phyloP scores from a whole-genome alignment of 1,140 invertebrate species.

The Archegozetes longisetosus region DNA sequence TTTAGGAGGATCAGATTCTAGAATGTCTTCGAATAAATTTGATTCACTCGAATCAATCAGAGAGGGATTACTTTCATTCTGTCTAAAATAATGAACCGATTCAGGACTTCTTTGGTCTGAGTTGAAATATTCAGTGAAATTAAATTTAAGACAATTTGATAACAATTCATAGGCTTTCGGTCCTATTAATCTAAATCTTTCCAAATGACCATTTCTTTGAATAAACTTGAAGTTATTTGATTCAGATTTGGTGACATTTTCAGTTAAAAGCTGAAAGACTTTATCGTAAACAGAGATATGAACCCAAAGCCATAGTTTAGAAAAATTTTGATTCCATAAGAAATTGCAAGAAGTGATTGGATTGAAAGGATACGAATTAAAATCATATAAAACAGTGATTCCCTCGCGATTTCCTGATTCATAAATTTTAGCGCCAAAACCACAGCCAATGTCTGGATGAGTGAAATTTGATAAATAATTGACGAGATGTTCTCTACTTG shows the following conservation, averaged over 20 bases:
- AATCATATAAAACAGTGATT: neutral
- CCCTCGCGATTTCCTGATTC: neutral
- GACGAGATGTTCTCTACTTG: neutral
- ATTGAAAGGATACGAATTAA: neutral
- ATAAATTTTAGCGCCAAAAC: neutral
- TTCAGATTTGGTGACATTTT: neutral
- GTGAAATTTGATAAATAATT: neutral
- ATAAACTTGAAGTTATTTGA: neutral
- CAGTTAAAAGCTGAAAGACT: neutral
- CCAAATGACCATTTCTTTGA: neutral
- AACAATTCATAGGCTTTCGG: neutral
- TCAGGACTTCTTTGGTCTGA: neutral
- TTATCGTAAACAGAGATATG: neutral
- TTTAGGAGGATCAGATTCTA: neutral
- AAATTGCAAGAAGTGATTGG: slow-evolving; percentile 1
- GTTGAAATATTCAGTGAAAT: neutral
- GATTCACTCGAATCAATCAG: neutral
- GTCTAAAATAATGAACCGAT: neutral
- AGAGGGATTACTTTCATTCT: neutral
- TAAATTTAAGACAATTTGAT: neutral
- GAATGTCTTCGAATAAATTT: neutral
- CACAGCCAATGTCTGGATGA: neutral
- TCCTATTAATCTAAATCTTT: neutral
- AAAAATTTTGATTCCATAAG: neutral
- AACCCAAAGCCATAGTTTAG: neutral